Evolutionary conservation across 1,140 invertebrate genomes (phyloP), one percentile per base, ranked within the genome.

Genomic region (Philaenus spumarius): DNA sequence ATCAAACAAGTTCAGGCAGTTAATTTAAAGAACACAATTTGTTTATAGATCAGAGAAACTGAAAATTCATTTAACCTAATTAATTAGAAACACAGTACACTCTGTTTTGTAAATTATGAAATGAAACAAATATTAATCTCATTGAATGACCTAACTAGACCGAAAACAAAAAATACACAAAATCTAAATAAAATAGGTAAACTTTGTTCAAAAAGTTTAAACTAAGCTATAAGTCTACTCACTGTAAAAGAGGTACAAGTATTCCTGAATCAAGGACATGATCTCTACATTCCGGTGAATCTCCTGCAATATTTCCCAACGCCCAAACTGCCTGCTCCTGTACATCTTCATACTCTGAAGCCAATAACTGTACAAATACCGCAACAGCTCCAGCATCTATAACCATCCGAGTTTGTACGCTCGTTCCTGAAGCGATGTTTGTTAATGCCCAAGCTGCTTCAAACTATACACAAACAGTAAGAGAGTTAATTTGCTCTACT

Each of bases 401-500:
- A 1, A 98, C 95, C 66, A 92, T 87, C 55, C 85, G 80, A 2
- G 95, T 98, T 75, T 98, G 95, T 57, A 85, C 78, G 15, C 93
- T 95, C 19, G 93, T 96, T n/a, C 95, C 95, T 2, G 93, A 96
- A 2, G 95, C 95, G 66, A 98, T 96, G 74, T 98, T 98, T 50
- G 95, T 98, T 60, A 98, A 73, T 46, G 94, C 93, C 95, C 95
- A 98, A 45, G 95, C 94, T 56, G 95, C 94, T 79, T 98, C 95
- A 78, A 98, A 98, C 89, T 97, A 73, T 34, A 78, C 73, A 30
- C 7, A 17, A 51, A 24, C 37, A n/a, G n/a, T n/a, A n/a, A n/a
- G n/a, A n/a, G n/a, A n/a, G 57, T 40, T 20, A 24, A 48, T n/a
- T n/a, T n/a, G n/a, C n/a, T n/a, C n/a, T n/a, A n/a, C n/a, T n/a